Evolutionary conservation across 2,797 vertebrate genomes (phyloP).

Genomic region (Apogon talboti): DNA sequence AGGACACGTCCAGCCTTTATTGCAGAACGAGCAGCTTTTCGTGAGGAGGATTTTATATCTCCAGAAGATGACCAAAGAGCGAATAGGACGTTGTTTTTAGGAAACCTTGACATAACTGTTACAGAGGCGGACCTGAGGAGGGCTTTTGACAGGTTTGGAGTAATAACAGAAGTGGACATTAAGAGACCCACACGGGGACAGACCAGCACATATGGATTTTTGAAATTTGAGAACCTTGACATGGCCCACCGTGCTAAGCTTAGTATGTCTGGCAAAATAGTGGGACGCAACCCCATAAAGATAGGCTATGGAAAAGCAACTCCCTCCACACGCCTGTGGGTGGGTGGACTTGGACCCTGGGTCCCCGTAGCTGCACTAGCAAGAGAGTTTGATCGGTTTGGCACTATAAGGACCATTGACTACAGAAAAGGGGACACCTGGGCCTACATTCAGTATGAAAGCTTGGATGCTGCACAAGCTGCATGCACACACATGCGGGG

Average conservation of each 20-base stretch:
- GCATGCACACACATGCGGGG: slow-evolving; percentile 98
- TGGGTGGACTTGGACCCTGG: slow-evolving; percentile 96
- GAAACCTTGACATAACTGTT: slow-evolving; percentile 94
- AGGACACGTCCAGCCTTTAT: slow-evolving; percentile 90
- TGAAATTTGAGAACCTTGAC: slow-evolving; percentile 98
- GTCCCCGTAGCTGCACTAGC: slow-evolving; percentile 94
- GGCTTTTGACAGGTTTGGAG: slow-evolving; percentile 95
- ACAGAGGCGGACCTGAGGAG: slow-evolving; percentile 93
- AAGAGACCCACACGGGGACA: slow-evolving; percentile 92
- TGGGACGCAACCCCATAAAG: slow-evolving; percentile 94
- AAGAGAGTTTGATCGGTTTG: slow-evolving; percentile 98
- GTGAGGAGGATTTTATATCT: slow-evolving; percentile 94
- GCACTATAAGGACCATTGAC: slow-evolving; percentile 97
- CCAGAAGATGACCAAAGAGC: slow-evolving; percentile 97
- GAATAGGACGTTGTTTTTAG: slow-evolving; percentile 96
- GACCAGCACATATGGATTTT: slow-evolving; percentile 95
- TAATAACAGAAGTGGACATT: slow-evolving; percentile 97
- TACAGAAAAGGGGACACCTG: slow-evolving; percentile 98
- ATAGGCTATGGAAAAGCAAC: slow-evolving; percentile 98
- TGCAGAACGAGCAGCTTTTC: slow-evolving; percentile 89
- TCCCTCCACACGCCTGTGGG: slow-evolving; percentile 96
- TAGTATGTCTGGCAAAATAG: slow-evolving; percentile 97
- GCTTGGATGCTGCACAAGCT: slow-evolving; percentile 96
- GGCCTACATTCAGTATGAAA: slow-evolving; percentile 99
- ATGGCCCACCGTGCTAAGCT: slow-evolving; percentile 98